Conservation (phyloP, 2,797 vertebrate genomes). For the Pseudopleuronectes americanus region DNA sequence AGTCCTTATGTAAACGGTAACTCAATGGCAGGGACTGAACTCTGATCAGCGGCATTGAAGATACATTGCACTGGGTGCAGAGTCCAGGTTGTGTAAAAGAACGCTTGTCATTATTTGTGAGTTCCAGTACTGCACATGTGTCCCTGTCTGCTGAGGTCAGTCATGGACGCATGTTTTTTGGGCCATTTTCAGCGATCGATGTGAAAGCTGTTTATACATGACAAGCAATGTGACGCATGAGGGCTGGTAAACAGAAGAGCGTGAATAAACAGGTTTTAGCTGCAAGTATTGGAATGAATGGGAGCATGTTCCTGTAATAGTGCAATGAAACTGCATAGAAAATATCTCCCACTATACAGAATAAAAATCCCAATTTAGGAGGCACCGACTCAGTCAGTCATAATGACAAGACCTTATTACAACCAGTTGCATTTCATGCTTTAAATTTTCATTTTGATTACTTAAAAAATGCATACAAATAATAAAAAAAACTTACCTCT, state of each 20-base stretch:
- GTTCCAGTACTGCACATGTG: slow-evolving; percentile 14
- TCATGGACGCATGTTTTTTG: slow-evolving; percentile 7
- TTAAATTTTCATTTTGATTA: no score
- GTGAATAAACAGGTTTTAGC: background rate
- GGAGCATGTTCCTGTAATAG: background rate
- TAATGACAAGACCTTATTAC: no score
- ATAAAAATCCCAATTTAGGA: background rate
- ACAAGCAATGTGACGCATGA: slow-evolving; percentile 40
- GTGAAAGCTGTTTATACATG: slow-evolving; percentile 30
- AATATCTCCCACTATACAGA: background rate
- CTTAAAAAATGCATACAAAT: no score
- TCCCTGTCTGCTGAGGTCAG: slow-evolving; percentile 33
- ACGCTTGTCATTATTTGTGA: slow-evolving; percentile 33
- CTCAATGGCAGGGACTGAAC: slow-evolving; percentile 40
- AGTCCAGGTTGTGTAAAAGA: slow-evolving; percentile 78
- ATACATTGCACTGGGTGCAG: slow-evolving; percentile 64
- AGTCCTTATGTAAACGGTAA: slow-evolving; percentile 9
- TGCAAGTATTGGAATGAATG: background rate
- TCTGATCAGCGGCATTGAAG: slow-evolving; percentile 58
- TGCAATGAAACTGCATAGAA: background rate
- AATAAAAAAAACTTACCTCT: no score
- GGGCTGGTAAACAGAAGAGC: slow-evolving; percentile 1
- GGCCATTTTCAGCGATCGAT: slow-evolving; percentile 38
- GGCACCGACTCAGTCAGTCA: no score
- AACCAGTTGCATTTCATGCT: no score